phyloP scores from a whole-genome alignment of 2,888 invertebrate species.

The Deroplatys truncata region DNA sequence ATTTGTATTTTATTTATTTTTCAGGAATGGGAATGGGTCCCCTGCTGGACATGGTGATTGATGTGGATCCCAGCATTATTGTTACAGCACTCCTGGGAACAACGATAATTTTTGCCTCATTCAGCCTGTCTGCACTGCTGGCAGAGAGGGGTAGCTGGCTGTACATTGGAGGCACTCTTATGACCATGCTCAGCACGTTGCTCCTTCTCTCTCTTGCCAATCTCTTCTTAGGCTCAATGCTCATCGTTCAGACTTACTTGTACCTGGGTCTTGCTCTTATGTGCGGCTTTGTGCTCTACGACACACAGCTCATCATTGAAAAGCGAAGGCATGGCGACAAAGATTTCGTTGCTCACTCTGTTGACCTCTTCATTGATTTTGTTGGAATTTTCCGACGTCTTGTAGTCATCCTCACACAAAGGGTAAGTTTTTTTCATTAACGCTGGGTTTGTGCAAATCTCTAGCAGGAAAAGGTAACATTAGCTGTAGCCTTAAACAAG shows the following conservation, averaged over 20 bases:
- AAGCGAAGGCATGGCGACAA: slow-evolving; percentile 85
- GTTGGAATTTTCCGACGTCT: slow-evolving; percentile 90
- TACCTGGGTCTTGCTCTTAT: slow-evolving; percentile 86
- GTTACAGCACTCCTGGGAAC: slow-evolving; percentile 82
- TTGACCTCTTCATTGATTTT: slow-evolving; percentile 93
- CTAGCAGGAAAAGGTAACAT: background rate
- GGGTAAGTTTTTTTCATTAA: slow-evolving; percentile 54
- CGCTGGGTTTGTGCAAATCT: too few relatives aligned
- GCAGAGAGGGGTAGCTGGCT: slow-evolving; percentile 85
- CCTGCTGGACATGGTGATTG: slow-evolving; percentile 71
- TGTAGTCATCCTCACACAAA: slow-evolving; percentile 83
- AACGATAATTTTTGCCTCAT: slow-evolving; percentile 84
- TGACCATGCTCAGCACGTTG: slow-evolving; percentile 77
- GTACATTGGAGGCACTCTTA: slow-evolving; percentile 83
- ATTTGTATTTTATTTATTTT: slow-evolving; percentile 33
- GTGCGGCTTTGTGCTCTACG: slow-evolving; percentile 94
- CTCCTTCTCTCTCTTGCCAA: slow-evolving; percentile 75
- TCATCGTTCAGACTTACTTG: slow-evolving; percentile 76
- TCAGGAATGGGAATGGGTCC: slow-evolving; percentile 85
- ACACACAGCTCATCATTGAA: slow-evolving; percentile 95
- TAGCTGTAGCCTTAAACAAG: background rate
- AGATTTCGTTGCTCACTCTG: slow-evolving; percentile 88
- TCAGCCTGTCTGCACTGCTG: slow-evolving; percentile 82
- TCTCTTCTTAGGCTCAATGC: slow-evolving; percentile 77
- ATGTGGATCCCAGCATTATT: slow-evolving; percentile 82